Conservation (phyloP, 2,888 invertebrate species). For the Dicranocentrus wangi region DNA sequence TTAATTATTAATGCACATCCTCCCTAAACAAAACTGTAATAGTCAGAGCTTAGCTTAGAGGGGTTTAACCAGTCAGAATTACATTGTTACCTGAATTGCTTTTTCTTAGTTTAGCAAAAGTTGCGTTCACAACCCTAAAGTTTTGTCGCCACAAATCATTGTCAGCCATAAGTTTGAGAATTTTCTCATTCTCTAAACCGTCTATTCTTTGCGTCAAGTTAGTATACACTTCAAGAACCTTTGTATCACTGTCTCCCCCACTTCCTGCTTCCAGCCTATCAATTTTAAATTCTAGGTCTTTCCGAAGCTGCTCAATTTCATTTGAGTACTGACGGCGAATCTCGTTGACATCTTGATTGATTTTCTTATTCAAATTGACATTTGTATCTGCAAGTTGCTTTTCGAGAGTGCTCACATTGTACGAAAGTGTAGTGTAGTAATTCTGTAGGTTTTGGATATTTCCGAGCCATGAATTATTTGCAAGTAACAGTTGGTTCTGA, state of each 20-base stretch:
- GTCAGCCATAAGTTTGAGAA: conserved; percentile 36
- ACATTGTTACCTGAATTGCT: conserved; percentile 43
- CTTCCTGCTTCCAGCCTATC: conserved; percentile 25
- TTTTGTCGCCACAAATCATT: conserved; percentile 55
- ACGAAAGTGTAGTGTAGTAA: too few relatives aligned
- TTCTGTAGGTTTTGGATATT: too few relatives aligned
- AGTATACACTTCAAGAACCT: conserved; percentile 39
- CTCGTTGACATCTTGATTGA: conserved; percentile 24
- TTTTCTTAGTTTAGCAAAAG: conserved; percentile 52
- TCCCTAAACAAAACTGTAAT: too few relatives aligned
- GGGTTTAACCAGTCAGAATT: conserved; percentile 36
- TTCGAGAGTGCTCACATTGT: too few relatives aligned
- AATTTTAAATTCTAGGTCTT: conserved; percentile 40
- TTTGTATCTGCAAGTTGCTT: too few relatives aligned
- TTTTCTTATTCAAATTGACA: conserved; percentile 25
- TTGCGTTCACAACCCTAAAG: conserved; percentile 41
- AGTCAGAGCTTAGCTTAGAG: too few relatives aligned
- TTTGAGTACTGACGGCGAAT: conserved; percentile 1
- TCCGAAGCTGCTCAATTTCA: conserved; percentile 19
- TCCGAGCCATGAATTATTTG: too few relatives aligned
- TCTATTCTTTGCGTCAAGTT: conserved; percentile 46
- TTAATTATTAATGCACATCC: too few relatives aligned
- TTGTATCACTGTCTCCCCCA: conserved; percentile 3
- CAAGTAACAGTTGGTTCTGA: too few relatives aligned
- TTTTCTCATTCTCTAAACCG: conserved; percentile 43